Evolutionary conservation across 2,888 invertebrate genomes (phyloP).

Genomic region (Hanleya hanleyi): DNA sequence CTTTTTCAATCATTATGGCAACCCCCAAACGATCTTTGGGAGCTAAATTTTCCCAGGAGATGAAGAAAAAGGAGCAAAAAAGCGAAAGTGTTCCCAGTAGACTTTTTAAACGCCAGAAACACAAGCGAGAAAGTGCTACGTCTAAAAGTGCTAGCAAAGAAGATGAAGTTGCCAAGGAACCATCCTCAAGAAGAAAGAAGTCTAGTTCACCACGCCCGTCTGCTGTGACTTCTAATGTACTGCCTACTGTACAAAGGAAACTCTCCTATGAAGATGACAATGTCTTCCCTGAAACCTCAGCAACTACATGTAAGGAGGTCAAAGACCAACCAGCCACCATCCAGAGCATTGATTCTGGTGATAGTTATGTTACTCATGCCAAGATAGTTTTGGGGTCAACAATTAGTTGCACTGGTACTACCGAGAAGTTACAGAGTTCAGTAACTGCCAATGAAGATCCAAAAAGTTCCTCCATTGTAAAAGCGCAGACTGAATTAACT

Average conservation of each 20-base stretch:
- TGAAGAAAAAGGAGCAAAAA: slow-evolving; percentile 42
- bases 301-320: too few relatives aligned
- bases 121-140: slow-evolving; percentile 20
- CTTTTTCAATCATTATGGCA: too few relatives aligned
- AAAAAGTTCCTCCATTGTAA: too few relatives aligned
- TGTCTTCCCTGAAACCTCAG: too few relatives aligned
- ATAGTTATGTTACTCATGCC: neutral
- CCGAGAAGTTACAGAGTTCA: too few relatives aligned
- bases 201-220: too few relatives aligned
- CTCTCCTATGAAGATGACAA: neutral
- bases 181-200: slow-evolving; percentile 17
- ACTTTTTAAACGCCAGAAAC: slow-evolving; percentile 31
- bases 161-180: slow-evolving; percentile 35
- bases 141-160: slow-evolving; percentile 20
- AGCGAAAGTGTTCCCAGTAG: slow-evolving; percentile 33
- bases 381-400: neutral
- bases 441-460: too few relatives aligned
- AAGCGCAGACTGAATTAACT: too few relatives aligned
- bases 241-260: neutral
- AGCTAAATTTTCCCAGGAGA: slow-evolving; percentile 48
- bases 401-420: too few relatives aligned
- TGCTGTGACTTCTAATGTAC: too few relatives aligned
- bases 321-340: neutral
- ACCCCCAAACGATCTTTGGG: slow-evolving; percentile 49
- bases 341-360: neutral